Percentiles rank a stretch among this genome's conserved stretches.
Evolutionary conservation across 2,113 vertebrate genomes (phyloP).

Genomic region (Reinhardtius hippoglossoides): DNA sequence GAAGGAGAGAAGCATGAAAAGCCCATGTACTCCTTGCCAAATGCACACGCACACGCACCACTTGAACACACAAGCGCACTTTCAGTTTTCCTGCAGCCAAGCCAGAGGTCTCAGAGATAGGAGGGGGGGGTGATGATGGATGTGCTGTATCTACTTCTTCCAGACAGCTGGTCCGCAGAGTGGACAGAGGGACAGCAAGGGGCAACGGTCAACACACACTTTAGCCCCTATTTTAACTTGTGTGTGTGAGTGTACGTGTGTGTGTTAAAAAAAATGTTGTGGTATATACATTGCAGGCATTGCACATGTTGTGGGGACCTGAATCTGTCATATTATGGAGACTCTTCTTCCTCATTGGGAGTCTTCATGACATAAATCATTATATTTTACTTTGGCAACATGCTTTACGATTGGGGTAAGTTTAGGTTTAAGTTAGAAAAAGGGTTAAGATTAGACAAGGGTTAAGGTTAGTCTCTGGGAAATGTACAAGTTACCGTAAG

Average conservation of each 20-base stretch:
- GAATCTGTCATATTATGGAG: not conserved
- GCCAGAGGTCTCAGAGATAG: conserved; percentile 59
- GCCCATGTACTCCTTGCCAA: conserved; percentile 6
- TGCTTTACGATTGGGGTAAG: not conserved
- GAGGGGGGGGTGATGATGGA: conserved; percentile 73
- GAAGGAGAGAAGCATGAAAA: conserved; percentile 29
- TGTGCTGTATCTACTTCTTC: conserved; percentile 69
- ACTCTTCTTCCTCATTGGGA: not conserved
- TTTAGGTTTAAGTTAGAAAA: not conserved
- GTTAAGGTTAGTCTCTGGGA: not conserved
- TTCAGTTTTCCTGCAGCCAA: conserved; percentile 22
- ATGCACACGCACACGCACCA: conserved; percentile 18
- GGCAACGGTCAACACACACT: conserved; percentile 61
- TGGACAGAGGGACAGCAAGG: conserved; percentile 57
- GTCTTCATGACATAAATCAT: not conserved
- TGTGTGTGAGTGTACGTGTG: conserved; percentile 3
- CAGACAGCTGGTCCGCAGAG: conserved; percentile 67
- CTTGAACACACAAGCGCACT: not conserved
- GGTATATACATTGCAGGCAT: not conserved
- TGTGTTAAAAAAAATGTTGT: too few species aligned
- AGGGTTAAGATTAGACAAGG: not conserved
- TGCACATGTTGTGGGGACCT: not conserved
- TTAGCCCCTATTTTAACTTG: conserved; percentile 55
- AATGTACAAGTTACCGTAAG: not conserved
- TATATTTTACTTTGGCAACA: not conserved